A percentile compares a stretch with the other conserved stretches of the same genome.
Evolutionary conservation across 2,888 invertebrate genomes (phyloP).

Genomic region (Cantharis rustica): DNA sequence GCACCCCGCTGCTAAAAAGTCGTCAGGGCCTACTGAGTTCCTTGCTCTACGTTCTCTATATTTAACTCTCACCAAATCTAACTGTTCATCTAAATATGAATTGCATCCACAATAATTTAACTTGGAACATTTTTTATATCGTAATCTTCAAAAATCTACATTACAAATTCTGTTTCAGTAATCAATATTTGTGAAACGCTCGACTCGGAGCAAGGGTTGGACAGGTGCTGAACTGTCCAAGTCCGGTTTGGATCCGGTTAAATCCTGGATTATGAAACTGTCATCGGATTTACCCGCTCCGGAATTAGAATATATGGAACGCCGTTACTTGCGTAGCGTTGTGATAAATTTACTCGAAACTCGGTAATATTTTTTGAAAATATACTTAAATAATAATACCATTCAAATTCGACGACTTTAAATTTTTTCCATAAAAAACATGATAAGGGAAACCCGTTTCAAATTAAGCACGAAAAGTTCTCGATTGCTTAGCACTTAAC

Average conservation of each 20-base stretch:
- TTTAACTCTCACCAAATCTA: conserved; percentile 10
- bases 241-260: conserved; percentile 31
- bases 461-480: background rate
- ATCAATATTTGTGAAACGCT: background rate
- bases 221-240: conserved; percentile 31
- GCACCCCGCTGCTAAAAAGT: conserved; percentile 52
- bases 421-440: background rate
- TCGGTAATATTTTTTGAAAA: background rate
- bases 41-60: conserved; percentile 24
- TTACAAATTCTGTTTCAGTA: background rate
- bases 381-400: background rate
- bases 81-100: conserved; percentile 15
- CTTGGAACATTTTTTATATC: background rate
- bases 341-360: background rate
- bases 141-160: background rate
- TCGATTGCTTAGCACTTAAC: conserved; percentile 11
- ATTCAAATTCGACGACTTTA: background rate
- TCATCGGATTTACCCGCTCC: conserved; percentile 34
- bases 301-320: conserved; percentile 17
- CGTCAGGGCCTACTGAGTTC: conserved; percentile 49
- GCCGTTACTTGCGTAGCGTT: background rate
- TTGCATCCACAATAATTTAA: background rate
- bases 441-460: background rate
- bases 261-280: conserved; percentile 36
- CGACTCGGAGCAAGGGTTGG: conserved; percentile 8